Percentiles rank a stretch among this genome's conserved stretches.
phyloP scores from a whole-genome alignment of 2,797 vertebrate genomes.

The Chiroxiphia lanceolata region DNA sequence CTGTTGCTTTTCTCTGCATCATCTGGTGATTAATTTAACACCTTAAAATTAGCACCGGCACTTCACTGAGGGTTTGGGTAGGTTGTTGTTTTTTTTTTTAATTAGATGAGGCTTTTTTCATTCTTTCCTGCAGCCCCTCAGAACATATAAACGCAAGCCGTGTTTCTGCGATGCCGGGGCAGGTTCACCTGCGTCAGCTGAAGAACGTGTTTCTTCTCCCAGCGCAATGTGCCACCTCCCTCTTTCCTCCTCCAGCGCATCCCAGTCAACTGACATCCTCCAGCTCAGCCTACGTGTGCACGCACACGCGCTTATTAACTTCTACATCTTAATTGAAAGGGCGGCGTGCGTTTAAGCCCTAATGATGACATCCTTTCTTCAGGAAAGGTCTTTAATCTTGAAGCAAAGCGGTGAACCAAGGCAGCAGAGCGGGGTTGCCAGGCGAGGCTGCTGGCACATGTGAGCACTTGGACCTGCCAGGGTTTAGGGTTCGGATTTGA shows the following conservation, averaged over 20 bases:
- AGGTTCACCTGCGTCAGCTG: neutral
- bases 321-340: neutral
- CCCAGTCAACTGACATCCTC: neutral
- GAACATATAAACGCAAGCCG: fast-evolving
- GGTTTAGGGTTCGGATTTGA: neutral
- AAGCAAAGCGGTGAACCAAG: neutral
- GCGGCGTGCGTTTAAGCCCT: fast-evolving
- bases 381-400: neutral
- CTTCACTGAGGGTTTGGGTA: neutral
- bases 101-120: neutral
- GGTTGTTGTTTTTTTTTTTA: neutral
- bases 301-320: fast-evolving
- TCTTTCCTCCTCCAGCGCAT: neutral
- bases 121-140: neutral
- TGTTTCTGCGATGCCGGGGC: fast-evolving
- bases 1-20: neutral
- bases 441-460: neutral
- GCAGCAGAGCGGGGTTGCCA: neutral
- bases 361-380: neutral
- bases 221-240: neutral
- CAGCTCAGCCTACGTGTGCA: neutral
- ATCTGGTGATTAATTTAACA: neutral
- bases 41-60: neutral
- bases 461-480: neutral
- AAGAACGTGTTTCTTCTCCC: neutral